These are phyloP conservation scores for Pan troglodytes DNA, from an alignment of 2,113 vertebrate genomes.

Conservation along the genomic window NHGRI_mPanTro3-v2.1_pri NC_072404.2:80268001-80268500, in stretches of 20 bases:
- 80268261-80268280: neutral
- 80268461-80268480: too few species aligned
- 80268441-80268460: too few species aligned
- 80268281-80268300: neutral
- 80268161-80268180: neutral
- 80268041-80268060: neutral
- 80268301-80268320: neutral
- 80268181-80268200: neutral
- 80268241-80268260: neutral
- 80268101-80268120: neutral
- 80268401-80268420: too few species aligned
- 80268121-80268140: neutral
- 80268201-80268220: neutral
- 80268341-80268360: too few species aligned
- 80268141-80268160: neutral
- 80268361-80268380: too few species aligned
- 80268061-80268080: neutral
- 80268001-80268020: slow-evolving; percentile 58
- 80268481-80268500: too few species aligned
- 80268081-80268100: neutral
- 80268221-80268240: neutral
- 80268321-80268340: too few species aligned
- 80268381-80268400: too few species aligned
- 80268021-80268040: neutral
- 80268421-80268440: too few species aligned